phyloP scores from a whole-genome alignment of 2,888 invertebrate species.

The Acronicta leporina region DNA sequence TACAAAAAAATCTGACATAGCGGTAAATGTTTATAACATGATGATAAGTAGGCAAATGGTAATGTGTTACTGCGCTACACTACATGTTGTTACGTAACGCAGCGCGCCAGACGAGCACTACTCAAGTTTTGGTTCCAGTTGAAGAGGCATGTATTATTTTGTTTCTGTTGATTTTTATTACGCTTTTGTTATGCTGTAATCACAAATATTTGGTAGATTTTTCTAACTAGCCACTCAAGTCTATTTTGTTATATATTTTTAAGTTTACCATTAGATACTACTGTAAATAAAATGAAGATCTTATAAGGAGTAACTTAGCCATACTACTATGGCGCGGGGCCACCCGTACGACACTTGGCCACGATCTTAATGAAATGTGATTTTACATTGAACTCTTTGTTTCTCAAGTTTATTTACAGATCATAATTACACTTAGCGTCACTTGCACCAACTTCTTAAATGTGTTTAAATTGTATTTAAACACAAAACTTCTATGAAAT shows the following conservation, averaged over 20 bases:
- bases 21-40: not conserved
- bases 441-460: no score
- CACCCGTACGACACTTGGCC: conserved; percentile 61
- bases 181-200: conserved; percentile 84
- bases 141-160: conserved; percentile 74
- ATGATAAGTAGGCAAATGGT: not conserved
- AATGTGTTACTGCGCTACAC: not conserved
- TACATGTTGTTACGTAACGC: conserved; percentile 1
- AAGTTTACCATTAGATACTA: conserved; percentile 82
- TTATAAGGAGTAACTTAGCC: conserved; percentile 76
- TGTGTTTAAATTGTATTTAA: no score
- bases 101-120: conserved; percentile 57
- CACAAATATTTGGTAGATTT: conserved; percentile 81
- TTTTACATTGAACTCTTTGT: conserved; percentile 34
- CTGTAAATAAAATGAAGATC: conserved; percentile 83
- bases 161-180: conserved; percentile 84
- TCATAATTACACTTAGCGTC: conserved; percentile 43
- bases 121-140: conserved; percentile 61
- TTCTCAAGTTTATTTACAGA: conserved; percentile 35
- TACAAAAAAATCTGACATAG: no score
- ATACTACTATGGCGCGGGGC: conserved; percentile 65
- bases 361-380: conserved; percentile 51
- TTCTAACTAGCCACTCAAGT: conserved; percentile 82
- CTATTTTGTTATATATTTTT: conserved; percentile 88
- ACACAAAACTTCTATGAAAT: no score